phyloP scores from a whole-genome alignment of 2,888 invertebrate species.

The Leucophora obtusa region DNA sequence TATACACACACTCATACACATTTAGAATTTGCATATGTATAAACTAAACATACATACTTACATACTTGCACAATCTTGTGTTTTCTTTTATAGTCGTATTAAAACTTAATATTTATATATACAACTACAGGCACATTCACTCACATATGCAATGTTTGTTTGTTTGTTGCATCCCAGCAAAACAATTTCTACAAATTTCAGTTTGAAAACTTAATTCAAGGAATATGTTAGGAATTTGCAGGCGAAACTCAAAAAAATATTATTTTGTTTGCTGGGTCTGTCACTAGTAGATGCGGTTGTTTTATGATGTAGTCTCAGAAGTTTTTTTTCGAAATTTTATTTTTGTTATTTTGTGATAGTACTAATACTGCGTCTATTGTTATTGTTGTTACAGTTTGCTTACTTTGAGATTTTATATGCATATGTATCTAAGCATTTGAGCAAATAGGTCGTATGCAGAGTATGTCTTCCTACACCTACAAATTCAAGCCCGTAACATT shows the following conservation, averaged over 20 bases:
- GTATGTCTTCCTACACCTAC: constrained; percentile 25
- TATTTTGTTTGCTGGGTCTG: background rate
- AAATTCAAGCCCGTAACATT: constrained; percentile 17
- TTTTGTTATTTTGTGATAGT: constrained; percentile 4
- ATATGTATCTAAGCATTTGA: constrained; percentile 44
- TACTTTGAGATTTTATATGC: constrained; percentile 52
- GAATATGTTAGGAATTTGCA: no score
- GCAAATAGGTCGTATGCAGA: constrained; percentile 56
- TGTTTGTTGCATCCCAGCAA: background rate
- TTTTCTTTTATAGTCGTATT: background rate
- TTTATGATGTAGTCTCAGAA: constrained; percentile 49
- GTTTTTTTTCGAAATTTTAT: constrained; percentile 3
- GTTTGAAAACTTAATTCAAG: background rate
- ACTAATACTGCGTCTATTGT: background rate
- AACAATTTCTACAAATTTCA: background rate
- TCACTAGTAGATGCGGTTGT: constrained; percentile 12
- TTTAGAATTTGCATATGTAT: constrained; percentile 2
- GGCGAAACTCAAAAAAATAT: background rate
- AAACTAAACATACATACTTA: no score
- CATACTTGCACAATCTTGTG: background rate
- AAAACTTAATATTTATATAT: background rate
- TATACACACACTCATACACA: background rate
- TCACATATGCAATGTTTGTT: background rate
- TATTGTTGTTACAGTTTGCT: constrained; percentile 17
- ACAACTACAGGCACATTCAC: background rate